Base-by-base conservation (phyloP, 2,113 vertebrate species). In the Ailurus styani region DNA sequence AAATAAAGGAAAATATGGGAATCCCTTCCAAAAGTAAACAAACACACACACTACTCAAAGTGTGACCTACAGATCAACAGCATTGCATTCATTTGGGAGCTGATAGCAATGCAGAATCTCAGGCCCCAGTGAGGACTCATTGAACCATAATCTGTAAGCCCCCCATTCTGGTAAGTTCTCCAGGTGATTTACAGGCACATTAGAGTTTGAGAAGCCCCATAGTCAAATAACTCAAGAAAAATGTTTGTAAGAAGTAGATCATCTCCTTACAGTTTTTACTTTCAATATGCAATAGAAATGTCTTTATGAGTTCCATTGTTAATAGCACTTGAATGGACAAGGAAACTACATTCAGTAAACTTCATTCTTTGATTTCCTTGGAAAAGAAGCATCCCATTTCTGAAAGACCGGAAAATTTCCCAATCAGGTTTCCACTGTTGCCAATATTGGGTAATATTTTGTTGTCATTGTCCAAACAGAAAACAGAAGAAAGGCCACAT, bases 321-420 rank as follows among this genome's bases (percentile, higher is more conserved):
- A 68, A n/a, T 25, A 50, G 52, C 34, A 75, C n/a, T 89, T 45
- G 37, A 31, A 40, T 47, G 31, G 10, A 70, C 18, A 73, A 87
- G 60, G 27, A 42, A 94, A 87, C 12, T 73, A 78, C 75, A 60
- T 87, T 81, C 1, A 62, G 7, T 70, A 23, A 89, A 90, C 64
- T 86, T 96, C 81, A 18, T 50, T 95, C 31, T 90, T 57, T 90
- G 17, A 87, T 77, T 96, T 96, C 27, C 50, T 93, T 86, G 31
- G 42, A 82, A 87, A 86, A 37, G 55, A 94, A 68, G 6, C 50
- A 92, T 70, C 42, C 10, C 11, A 37, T 34, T 77, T 90, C 62
- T 94, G 37, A 92, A 93, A 72, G 34, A 50, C 72, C 12, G 87
- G 6, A 60, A 50, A 50, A 87, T 54, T 66, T 87, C 9, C 14